Base-by-base conservation (phyloP, 1,140 invertebrate genomes). In the Drosophila carrolli region DNA sequence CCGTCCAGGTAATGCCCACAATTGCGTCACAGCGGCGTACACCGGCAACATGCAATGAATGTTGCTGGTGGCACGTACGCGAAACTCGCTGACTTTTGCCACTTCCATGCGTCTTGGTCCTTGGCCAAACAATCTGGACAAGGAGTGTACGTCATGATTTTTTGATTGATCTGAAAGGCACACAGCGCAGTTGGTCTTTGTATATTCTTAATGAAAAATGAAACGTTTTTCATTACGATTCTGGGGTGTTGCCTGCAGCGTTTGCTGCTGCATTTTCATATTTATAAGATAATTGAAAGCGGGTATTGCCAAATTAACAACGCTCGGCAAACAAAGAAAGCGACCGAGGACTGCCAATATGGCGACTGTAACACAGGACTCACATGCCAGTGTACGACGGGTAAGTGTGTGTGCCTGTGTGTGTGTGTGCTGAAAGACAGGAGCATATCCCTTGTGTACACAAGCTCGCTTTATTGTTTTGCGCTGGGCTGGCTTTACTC, bases 261-360 rank as follows among this genome's bases (percentile, higher is more conserved):
- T 70, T 89, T 89, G 77, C 84, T 84, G 83, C 86, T 89, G 83
- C 90, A 91, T 91, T 91, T 91, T 91, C 90, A 91, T 91, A 91
- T 91, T 91, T 91, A 91, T 91, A 91, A 91, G 90, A 91, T 91
- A 91, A 91, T 91, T 91, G 90, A 91, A 91, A 91, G 90, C 86
- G 90, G 90, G 90, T 91, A 90, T 91, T 91, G 86, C 90, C 90
- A 91, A 91, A 91, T 91, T 91, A 91, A 91, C 81, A 85, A 80
- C 88, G 81, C 88, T 91, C 72, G 75, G 83, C 78, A 91, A 91
- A 91, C 90, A 91, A 83, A 70, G 57, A 46, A 56, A 38, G 59
- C 55, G 66, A 57, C 46, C 70, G 43, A 55, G 74, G 50, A 65
- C 75, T 82, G 67, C 50, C 83, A 86, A 86, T 86, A 86, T 86